Evolutionary conservation across 2,888 invertebrate genomes (phyloP), one percentile per base, ranked within the genome.

Genomic region (Pseudococcus longispinus): DNA sequence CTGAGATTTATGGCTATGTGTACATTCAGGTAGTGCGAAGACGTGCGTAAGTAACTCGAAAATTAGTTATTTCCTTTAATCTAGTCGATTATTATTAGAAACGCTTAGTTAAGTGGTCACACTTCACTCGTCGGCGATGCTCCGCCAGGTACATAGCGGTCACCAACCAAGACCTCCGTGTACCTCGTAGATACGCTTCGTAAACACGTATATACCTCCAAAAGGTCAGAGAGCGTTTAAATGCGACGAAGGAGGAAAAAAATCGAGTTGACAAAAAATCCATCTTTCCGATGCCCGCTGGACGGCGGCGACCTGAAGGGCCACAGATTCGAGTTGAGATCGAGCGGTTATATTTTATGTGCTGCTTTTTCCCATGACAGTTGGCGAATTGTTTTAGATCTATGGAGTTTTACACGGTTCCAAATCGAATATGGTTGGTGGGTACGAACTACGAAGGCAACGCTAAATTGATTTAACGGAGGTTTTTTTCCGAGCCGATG

Each of bases 1-100:
- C 85, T 85, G 85, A 85, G 85, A 85, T 85, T 85, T 85, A 74
- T 85, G 85, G 85, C 29, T 85, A 42, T 85, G 85, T 85, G 51
- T 85, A 77, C 83, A 70, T 70, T 70, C 87, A 83, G 87, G 87
- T 87, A 83, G 87, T 46, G 83, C 80, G 65, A 60, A 87, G 87
- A 83, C 87, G 87, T 87, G 85, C 85, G 85, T 85, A 85, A 85
- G 85, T 85, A 85, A 85, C 85, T 85, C 46, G 85, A 85, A 85
- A 85, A 85, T 85, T 85, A 85, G 85, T 85, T 70, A 85, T 85
- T 85, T 85, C 85, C 85, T 85, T 77, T 85, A 77, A 85, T 85
- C 85, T 85, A 18, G 77, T 65, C 77, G 85, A 85, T 85, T 85
- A 85, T 85, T 85, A 85, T 85, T 85, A 85, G 85, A 85, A 77